Percentiles rank a stretch among this genome's conserved stretches.
Evolutionary conservation across 2,888 invertebrate species (phyloP).

Genomic region (Coenonympha arcania): DNA sequence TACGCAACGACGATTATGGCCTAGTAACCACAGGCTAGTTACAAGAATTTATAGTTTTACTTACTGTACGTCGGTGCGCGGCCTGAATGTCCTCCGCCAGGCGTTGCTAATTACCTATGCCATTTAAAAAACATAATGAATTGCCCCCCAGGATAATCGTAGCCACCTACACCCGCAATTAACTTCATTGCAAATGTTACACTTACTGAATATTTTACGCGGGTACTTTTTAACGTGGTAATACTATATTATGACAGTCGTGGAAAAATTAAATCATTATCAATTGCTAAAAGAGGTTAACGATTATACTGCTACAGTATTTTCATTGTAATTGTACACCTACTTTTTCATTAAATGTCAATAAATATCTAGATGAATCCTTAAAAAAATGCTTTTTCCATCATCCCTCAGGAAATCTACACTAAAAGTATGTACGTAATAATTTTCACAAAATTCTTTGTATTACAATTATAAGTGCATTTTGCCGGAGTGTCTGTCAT

Average conservation of each 20-base stretch:
- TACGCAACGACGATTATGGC: slow-evolving; percentile 62
- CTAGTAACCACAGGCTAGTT: slow-evolving; percentile 62
- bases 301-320: too few relatives aligned
- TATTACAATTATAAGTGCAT: slow-evolving; percentile 72
- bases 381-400: not conserved
- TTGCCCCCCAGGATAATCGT: slow-evolving; percentile 16
- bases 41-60: slow-evolving; percentile 54
- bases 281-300: too few relatives aligned
- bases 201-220: not conserved
- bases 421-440: slow-evolving; percentile 55
- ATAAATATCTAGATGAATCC: not conserved
- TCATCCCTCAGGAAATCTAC: slow-evolving; percentile 28
- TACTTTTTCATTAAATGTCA: too few relatives aligned
- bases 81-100: slow-evolving; percentile 35
- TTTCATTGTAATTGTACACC: too few relatives aligned
- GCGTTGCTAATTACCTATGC: slow-evolving; percentile 36
- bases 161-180: slow-evolving; percentile 16
- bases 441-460: slow-evolving; percentile 71
- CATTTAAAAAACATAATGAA: slow-evolving; percentile 24
- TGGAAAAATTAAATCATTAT: too few relatives aligned
- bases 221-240: too few relatives aligned
- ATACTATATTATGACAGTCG: too few relatives aligned
- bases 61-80: slow-evolving; percentile 23
- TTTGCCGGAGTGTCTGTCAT: slow-evolving; percentile 72
- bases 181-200: not conserved